Base-by-base conservation (phyloP, 2,797 vertebrate species). In the Falco berigora region DNA sequence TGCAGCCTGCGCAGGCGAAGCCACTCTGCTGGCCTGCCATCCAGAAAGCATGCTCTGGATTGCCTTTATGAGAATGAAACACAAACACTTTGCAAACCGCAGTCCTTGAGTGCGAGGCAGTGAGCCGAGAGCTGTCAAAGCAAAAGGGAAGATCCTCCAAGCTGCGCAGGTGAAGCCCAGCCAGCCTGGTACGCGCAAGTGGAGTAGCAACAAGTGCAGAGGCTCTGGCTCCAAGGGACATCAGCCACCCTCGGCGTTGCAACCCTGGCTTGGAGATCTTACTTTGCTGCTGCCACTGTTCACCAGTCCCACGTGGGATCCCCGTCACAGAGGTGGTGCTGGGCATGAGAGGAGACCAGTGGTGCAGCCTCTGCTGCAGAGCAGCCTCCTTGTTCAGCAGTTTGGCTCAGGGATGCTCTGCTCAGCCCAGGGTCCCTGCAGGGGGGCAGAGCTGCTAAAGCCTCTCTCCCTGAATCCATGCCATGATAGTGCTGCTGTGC, bases 1-100 rank as follows among this genome's bases (percentile, higher is more conserved):
- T 90, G 81, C 61, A 0, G 1, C 86, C 80, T 4, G 19, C 0
- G 0, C 62, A 50, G 66, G 40, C 6, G 0, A 66, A 80, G 84
- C 36, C 79, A 13, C 47, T 38, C 78, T 0, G 7, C 84, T 85
- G 69, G 78, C 38, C 80, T 93, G 66, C 46, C 86, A 56, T 20
- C 50, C 80, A 76, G 77, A 67, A 75, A 72, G 28, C 28, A 28
- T 20, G 36, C 77, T 92, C 69, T 77, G 90, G 13, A 32, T 27
- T 4, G 7, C 53, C 80, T 55, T 25, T 13, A 3, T 16, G 53
- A 75, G 83, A 61, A 62, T 53, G 44, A 28, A 86, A 81, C 63
- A 78, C 72, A 77, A 75, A 44, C 69, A 4, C 50, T 68, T 72
- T 21, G 20, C 53, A 50, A 67, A 56, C 49, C 5, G 0, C 94